A percentile compares a stretch with the other conserved stretches of the same genome.
Conservation (phyloP, 2,888 invertebrate genomes). For the Phania funesta region DNA sequence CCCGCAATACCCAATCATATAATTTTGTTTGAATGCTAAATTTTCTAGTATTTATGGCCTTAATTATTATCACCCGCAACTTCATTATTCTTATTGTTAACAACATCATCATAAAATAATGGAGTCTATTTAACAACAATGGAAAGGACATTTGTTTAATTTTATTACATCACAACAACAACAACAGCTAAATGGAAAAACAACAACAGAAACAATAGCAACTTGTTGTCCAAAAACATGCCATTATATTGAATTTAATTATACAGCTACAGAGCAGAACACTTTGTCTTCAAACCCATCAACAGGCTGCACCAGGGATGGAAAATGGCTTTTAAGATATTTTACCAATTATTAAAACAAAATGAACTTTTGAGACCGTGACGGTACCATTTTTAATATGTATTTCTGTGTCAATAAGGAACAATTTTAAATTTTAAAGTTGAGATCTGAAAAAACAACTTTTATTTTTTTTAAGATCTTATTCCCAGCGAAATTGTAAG, state of each 20-base stretch:
- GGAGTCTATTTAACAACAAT: conserved; percentile 41
- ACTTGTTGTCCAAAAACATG: conserved; percentile 57
- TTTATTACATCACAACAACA: conserved; percentile 37
- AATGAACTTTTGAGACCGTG: too few relatives aligned
- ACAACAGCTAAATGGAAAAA: neutral
- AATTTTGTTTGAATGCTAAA: conserved; percentile 68
- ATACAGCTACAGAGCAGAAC: conserved; percentile 27
- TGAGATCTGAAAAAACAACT: too few relatives aligned
- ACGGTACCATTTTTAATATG: too few relatives aligned
- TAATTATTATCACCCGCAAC: conserved; percentile 14
- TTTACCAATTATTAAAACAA: too few relatives aligned
- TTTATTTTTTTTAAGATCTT: too few relatives aligned
- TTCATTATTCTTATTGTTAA: conserved; percentile 26
- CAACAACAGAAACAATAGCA: conserved; percentile 16
- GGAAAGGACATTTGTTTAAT: conserved; percentile 56
- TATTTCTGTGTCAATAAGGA: too few relatives aligned
- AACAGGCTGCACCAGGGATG: neutral
- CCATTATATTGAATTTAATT: conserved; percentile 65
- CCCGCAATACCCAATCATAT: conserved; percentile 71
- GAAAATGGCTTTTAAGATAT: neutral
- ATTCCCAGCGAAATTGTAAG: too few relatives aligned
- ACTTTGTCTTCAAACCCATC: conserved; percentile 8
- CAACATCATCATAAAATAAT: conserved; percentile 35
- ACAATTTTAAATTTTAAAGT: too few relatives aligned
- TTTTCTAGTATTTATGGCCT: neutral